Percentiles rank a stretch among this genome's conserved stretches.
phyloP scores from a whole-genome alignment of 2,113 vertebrate genomes.

The Pteropus alecto region DNA sequence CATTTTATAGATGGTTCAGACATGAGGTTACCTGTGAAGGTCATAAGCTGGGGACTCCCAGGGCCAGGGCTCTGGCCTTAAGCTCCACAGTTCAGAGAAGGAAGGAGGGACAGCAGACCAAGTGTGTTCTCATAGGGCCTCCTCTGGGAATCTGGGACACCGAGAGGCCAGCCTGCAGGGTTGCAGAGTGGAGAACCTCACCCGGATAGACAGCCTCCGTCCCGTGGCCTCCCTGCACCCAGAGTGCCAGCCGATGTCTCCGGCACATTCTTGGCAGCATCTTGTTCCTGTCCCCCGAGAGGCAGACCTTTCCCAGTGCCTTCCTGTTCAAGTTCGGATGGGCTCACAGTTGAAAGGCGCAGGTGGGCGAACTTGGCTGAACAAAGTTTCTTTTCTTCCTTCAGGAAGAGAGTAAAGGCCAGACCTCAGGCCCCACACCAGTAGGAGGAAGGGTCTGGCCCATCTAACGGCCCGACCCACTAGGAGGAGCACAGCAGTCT shows the following conservation, averaged over 20 bases:
- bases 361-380: neutral
- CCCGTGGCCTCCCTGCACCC: neutral
- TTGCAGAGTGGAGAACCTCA: neutral
- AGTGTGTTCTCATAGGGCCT: neutral
- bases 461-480: neutral
- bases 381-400: constrained; percentile 35
- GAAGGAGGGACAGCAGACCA: rapidly evolving
- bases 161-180: too few relatives aligned
- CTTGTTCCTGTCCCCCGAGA: neutral
- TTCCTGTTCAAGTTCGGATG: neutral
- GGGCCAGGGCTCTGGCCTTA: neutral
- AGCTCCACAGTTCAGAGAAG: neutral
- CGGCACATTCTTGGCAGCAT: neutral
- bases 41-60: neutral
- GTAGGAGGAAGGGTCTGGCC: neutral
- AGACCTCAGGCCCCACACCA: neutral
- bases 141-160: neutral
- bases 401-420: neutral
- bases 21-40: neutral
- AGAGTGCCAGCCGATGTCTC: neutral
- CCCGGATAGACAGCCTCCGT: neutral
- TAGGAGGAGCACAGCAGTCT: neutral
- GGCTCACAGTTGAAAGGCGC: neutral
- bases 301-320: neutral
- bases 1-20: neutral